phyloP scores from a whole-genome alignment of 2,888 invertebrate species.

The Acanthosepion esculentum region DNA sequence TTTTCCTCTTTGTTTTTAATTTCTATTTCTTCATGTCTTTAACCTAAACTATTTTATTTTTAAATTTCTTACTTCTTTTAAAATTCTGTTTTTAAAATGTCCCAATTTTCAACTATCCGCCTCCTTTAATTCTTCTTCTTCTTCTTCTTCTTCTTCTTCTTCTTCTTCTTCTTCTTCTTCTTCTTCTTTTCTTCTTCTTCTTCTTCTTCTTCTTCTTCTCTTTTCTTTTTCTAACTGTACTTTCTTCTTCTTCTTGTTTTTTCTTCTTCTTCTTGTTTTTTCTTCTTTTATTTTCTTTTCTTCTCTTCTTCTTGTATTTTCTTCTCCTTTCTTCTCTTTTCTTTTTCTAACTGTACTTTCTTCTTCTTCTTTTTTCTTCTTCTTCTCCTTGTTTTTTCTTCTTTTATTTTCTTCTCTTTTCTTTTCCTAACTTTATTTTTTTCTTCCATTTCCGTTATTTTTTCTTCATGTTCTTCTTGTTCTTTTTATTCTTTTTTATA shows the following conservation, averaged over 20 bases:
- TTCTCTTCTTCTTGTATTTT: not conserved
- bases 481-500: not conserved
- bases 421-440: not conserved
- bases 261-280: not conserved
- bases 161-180: not conserved
- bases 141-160: not conserved
- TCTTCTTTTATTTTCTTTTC: not conserved
- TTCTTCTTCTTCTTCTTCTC: no score
- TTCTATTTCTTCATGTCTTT: not conserved
- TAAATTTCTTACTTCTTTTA: not conserved
- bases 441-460: not conserved
- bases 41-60: not conserved
- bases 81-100: no score
- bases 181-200: not conserved
- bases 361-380: not conserved
- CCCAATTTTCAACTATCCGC: not conserved
- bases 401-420: not conserved
- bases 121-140: not conserved
- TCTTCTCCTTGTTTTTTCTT: not conserved
- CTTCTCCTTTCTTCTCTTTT: not conserved
- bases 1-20: no score
- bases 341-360: fast-evolving
- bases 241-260: fast-evolving
- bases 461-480: not conserved
- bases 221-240: not conserved